These are phyloP conservation scores for Sarotherodon lohbergeri DNA, from an alignment of 2,113 vertebrate species.

Conservation along the genomic window DNA sequence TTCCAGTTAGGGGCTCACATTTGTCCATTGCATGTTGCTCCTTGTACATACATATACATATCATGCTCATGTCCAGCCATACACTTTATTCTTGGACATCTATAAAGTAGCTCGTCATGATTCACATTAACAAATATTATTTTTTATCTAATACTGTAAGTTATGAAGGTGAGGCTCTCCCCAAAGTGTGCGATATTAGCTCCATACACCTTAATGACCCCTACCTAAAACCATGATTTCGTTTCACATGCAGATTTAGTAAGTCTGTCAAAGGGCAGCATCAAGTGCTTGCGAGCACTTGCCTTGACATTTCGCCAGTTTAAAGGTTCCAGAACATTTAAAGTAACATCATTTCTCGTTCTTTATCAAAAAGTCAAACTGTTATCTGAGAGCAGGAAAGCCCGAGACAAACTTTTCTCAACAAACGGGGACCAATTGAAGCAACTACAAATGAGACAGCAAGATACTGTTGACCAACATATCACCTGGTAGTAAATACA, in stretches of 20 bases:
- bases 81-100: not conserved
- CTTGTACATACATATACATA: not conserved
- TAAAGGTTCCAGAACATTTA: not conserved
- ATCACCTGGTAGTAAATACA: not conserved
- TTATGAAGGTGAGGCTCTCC: not conserved
- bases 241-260: not conserved
- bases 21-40: not conserved
- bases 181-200: not conserved
- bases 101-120: not conserved
- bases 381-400: not conserved
- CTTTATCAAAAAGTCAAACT: not conserved
- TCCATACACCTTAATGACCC: not conserved
- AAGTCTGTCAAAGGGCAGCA: not conserved
- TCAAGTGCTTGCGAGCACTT: not conserved
- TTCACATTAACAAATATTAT: not conserved
- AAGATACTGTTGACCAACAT: not conserved
- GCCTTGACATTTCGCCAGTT: not conserved
- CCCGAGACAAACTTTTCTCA: not conserved
- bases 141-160: not conserved
- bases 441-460: not conserved
- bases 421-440: not conserved
- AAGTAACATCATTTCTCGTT: not conserved
- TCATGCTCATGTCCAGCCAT: not conserved
- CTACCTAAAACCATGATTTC: fast-evolving
- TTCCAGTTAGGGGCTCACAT: not conserved